Conservation (phyloP, 2,797 vertebrate genomes). For the Arctocebus calabarensis region DNA sequence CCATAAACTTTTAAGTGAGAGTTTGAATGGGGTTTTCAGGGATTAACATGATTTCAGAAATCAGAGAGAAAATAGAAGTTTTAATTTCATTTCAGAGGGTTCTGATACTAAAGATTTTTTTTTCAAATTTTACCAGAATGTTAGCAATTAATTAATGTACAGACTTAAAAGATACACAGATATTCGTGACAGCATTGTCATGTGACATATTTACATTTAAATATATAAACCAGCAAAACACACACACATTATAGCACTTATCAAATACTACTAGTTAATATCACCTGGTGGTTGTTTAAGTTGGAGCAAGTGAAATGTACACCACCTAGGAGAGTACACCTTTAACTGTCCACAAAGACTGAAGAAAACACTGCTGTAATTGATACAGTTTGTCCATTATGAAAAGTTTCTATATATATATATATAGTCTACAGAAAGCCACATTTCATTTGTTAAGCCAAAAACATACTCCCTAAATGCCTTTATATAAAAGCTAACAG, state of each 20-base stretch:
- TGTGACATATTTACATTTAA: neutral
- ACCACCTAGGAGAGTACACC: neutral
- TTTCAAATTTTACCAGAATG: slow-evolving; percentile 65
- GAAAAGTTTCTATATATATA: slow-evolving; percentile 32
- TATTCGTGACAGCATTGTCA: slow-evolving; percentile 31
- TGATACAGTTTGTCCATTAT: slow-evolving; percentile 43
- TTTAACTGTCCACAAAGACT: slow-evolving; percentile 25
- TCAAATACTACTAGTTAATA: neutral
- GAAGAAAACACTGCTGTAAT: neutral
- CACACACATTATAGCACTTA: neutral
- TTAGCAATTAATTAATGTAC: slow-evolving; percentile 32
- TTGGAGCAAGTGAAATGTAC: neutral
- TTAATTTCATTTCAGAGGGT: slow-evolving; percentile 58
- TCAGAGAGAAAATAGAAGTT: slow-evolving; percentile 51
- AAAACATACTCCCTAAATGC: slow-evolving; percentile 29
- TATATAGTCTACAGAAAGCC: neutral
- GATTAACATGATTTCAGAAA: slow-evolving; percentile 58
- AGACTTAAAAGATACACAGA: slow-evolving; percentile 56
- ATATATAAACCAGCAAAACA: neutral
- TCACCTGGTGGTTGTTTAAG: neutral
- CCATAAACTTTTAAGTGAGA: slow-evolving; percentile 50
- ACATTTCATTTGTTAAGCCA: slow-evolving; percentile 48
- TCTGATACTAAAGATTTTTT: slow-evolving; percentile 62
- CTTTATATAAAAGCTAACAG: slow-evolving; percentile 53
- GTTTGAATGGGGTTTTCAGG: neutral